Evolutionary conservation across 2,797 vertebrate genomes (phyloP).

Genomic region (Micropoecilia bifurca): DNA sequence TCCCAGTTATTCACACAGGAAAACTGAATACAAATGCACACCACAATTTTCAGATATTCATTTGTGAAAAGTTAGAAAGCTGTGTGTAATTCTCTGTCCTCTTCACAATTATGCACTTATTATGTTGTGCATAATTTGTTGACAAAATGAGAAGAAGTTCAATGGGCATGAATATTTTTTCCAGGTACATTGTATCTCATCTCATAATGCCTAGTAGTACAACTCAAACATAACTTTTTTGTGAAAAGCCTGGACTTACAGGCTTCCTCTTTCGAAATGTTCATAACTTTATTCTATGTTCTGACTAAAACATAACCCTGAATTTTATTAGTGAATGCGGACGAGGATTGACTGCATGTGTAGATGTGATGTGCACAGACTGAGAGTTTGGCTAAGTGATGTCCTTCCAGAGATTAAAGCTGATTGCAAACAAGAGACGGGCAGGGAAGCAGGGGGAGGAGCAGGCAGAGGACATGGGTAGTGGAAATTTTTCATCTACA

Average conservation of each 20-base stretch:
- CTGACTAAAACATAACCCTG: conserved; percentile 13
- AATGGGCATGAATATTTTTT: neutral
- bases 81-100: neutral
- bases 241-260: neutral
- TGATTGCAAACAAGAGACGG: conserved; percentile 40
- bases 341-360: conserved; percentile 11
- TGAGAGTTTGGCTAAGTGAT: conserved; percentile 44
- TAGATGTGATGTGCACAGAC: conserved; percentile 12
- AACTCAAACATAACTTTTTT: neutral
- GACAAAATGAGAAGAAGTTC: neutral
- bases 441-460: conserved; percentile 14
- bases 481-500: conserved; percentile 37
- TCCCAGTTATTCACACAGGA: neutral
- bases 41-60: neutral
- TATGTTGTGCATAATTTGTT: too few species aligned
- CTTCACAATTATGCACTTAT: neutral
- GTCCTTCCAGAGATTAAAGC: conserved; percentile 46
- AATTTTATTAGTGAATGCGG: conserved; percentile 14
- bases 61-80: neutral
- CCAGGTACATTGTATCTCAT: neutral
- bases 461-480: conserved; percentile 14
- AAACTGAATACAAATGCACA: neutral
- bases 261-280: neutral
- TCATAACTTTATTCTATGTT: neutral
- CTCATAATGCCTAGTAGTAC: too few species aligned